phyloP scores from a whole-genome alignment of 2,888 invertebrate species.

The Zaprionus bogoriensis region DNA sequence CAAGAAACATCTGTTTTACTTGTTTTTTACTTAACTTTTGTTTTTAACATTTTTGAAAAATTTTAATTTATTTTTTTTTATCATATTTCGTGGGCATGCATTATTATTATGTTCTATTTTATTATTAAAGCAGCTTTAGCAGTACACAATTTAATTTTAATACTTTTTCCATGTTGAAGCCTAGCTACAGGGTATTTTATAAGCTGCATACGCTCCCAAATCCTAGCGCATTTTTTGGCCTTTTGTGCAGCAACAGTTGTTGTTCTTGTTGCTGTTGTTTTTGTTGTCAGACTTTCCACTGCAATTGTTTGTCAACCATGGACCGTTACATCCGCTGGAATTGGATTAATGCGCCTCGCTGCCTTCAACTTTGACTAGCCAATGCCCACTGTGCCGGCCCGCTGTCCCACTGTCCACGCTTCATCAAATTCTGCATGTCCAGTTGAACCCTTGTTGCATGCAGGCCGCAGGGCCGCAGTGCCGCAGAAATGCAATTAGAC shows the following conservation, averaged over 20 bases:
- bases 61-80: too few species aligned
- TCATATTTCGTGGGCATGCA: too few species aligned
- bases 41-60: too few species aligned
- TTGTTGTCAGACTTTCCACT: slow-evolving; percentile 46
- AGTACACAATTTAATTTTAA: too few species aligned
- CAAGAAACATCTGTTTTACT: too few species aligned
- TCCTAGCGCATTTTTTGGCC: not conserved
- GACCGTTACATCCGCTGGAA: slow-evolving; percentile 81
- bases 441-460: slow-evolving; percentile 66
- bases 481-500: slow-evolving; percentile 75
- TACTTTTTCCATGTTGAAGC: too few species aligned
- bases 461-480: slow-evolving; percentile 48
- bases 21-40: too few species aligned
- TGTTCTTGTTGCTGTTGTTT: slow-evolving; percentile 37
- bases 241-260: slow-evolving; percentile 12
- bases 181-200: not conserved
- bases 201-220: not conserved
- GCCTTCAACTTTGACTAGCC: slow-evolving; percentile 17
- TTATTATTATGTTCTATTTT: too few species aligned
- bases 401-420: slow-evolving; percentile 4
- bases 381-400: slow-evolving; percentile 5
- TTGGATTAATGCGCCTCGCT: slow-evolving; percentile 70
- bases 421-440: slow-evolving; percentile 68
- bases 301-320: slow-evolving; percentile 80
- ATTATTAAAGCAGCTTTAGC: too few species aligned